A percentile compares a stretch with the other conserved stretches of the same genome.
Evolutionary conservation across 2,797 vertebrate species (phyloP).

Genomic region (Merluccius polli): DNA sequence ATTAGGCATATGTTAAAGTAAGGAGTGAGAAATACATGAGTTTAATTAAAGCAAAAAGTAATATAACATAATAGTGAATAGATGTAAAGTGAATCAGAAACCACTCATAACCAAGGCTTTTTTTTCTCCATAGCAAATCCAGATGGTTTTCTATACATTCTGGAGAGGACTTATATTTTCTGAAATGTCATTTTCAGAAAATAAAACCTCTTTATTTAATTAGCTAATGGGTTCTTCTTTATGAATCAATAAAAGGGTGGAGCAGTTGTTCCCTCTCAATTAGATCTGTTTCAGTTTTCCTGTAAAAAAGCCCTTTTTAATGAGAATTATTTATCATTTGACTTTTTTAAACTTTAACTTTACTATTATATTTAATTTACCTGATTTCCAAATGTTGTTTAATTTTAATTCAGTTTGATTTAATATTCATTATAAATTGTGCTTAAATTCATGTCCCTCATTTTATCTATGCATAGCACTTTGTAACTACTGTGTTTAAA

Average conservation of each 20-base stretch:
- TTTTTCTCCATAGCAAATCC: not conserved
- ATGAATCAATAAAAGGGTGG: not conserved
- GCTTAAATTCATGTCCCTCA: not conserved
- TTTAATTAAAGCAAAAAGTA: not conserved
- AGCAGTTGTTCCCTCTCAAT: not conserved
- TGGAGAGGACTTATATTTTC: not conserved
- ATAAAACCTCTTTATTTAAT: not conserved
- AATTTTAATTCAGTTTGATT: not conserved
- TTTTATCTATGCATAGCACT: too few species aligned
- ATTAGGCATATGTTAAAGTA: not conserved
- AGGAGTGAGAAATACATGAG: not conserved
- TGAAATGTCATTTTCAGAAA: not conserved
- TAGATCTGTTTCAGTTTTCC: not conserved
- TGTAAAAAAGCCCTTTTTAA: not conserved
- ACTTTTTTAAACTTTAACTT: not conserved
- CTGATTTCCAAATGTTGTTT: not conserved
- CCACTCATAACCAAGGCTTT: not conserved
- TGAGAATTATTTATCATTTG: not conserved
- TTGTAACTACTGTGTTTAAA: too few species aligned
- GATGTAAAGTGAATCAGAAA: too few species aligned
- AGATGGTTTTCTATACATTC: not conserved
- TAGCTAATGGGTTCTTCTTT: not conserved
- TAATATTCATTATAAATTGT: not conserved
- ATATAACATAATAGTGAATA: too few species aligned
- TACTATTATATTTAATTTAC: not conserved